These are phyloP conservation scores for Myotis davidii DNA, from an alignment of 2,113 vertebrate species.

Conservation along the genomic window DNA sequence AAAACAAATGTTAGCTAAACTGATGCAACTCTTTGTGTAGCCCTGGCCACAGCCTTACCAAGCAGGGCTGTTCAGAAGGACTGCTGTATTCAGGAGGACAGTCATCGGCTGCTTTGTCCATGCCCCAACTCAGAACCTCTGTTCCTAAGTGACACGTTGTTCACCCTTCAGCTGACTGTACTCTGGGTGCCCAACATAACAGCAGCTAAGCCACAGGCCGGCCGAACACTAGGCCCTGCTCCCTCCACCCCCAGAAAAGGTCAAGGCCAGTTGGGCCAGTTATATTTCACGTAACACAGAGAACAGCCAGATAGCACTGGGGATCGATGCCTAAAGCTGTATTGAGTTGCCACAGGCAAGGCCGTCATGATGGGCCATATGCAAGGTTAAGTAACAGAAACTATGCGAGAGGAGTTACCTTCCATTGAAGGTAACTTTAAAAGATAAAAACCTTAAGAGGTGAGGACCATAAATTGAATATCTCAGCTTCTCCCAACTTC, in stretches of 20 bases:
- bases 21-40: not conserved
- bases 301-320: not conserved
- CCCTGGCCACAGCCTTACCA: not conserved
- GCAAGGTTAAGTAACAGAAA: not conserved
- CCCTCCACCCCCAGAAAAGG: not conserved
- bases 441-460: not conserved
- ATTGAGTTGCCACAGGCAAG: not conserved
- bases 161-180: not conserved
- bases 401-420: not conserved
- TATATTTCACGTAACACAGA: constrained; percentile 2
- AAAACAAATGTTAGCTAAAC: constrained; percentile 8
- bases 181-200: not conserved
- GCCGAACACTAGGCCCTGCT: no score
- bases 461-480: not conserved
- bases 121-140: not conserved
- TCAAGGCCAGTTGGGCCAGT: not conserved
- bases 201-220: not conserved
- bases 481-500: not conserved
- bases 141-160: not conserved
- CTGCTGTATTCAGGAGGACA: not conserved
- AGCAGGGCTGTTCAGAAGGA: not conserved
- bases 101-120: not conserved
- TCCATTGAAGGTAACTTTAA: not conserved
- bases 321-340: not conserved
- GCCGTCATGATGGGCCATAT: not conserved